Evolutionary conservation across 2,888 invertebrate genomes (phyloP).

Genomic region (Andrena dorsata): DNA sequence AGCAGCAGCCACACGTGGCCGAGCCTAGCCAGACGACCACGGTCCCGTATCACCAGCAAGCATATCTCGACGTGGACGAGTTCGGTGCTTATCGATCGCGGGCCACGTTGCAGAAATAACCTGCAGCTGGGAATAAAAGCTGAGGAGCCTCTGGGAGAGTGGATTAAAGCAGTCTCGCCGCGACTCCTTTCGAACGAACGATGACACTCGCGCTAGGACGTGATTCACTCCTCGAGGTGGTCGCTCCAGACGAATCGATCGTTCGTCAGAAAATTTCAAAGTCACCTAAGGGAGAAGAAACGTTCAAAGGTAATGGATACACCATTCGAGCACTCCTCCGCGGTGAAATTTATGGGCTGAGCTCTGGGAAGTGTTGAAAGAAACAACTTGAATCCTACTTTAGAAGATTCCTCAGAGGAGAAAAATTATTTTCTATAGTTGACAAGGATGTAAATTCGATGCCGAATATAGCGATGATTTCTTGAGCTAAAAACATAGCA

Average conservation of each 20-base stretch:
- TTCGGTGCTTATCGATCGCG: slow-evolving; percentile 70
- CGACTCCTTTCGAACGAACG: slow-evolving; percentile 8
- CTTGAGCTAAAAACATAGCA: too few species aligned
- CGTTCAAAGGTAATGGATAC: too few species aligned
- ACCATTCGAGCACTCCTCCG: too few species aligned
- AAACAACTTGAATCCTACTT: too few species aligned
- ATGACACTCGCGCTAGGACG: slow-evolving; percentile 7
- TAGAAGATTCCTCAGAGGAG: too few species aligned
- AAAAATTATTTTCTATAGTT: too few species aligned
- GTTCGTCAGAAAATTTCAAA: background rate
- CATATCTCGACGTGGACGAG: slow-evolving; percentile 42
- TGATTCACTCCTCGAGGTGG: slow-evolving; percentile 6
- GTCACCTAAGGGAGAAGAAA: too few species aligned
- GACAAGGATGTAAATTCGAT: too few species aligned
- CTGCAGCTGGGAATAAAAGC: slow-evolving; percentile 58
- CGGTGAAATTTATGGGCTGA: too few species aligned
- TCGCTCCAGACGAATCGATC: background rate
- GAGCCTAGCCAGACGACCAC: slow-evolving; percentile 54
- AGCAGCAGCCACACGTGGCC: background rate
- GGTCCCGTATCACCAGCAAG: slow-evolving; percentile 40
- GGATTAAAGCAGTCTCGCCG: slow-evolving; percentile 22
- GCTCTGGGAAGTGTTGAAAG: too few species aligned
- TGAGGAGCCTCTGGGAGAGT: slow-evolving; percentile 11
- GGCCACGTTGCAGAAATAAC: slow-evolving; percentile 70
- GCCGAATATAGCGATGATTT: too few species aligned